Percentiles rank a stretch among this genome's conserved stretches.
Evolutionary conservation across 37 sponge, comb jelly and placozoan genomes (phyloP).

Genomic region (Tethya wilhelma): DNA sequence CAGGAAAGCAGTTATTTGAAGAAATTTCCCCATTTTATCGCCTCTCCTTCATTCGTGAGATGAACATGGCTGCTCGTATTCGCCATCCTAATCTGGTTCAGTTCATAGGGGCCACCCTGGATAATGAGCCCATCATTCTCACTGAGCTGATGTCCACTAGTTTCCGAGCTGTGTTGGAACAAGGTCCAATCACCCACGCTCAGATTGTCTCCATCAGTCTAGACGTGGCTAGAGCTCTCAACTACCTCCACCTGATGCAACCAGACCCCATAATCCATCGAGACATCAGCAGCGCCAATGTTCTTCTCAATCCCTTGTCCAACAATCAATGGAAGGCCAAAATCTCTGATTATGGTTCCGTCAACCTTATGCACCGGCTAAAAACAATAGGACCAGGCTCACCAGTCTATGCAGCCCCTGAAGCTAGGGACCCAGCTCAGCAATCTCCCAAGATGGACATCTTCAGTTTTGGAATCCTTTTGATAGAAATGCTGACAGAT

Average conservation of each 20-base stretch:
- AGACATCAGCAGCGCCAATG: conserved; percentile 79
- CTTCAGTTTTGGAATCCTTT: conserved; percentile 65
- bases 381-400: too few species aligned
- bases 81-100: conserved; percentile 75
- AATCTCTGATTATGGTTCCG: conserved; percentile 73
- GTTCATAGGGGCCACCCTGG: conserved; percentile 71
- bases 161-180: conserved; percentile 47
- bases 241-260: conserved; percentile 66
- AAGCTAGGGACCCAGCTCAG: too few species aligned
- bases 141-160: conserved; percentile 79
- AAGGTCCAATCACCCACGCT: conserved; percentile 24
- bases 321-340: conserved; percentile 62
- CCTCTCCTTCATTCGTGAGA: conserved; percentile 45
- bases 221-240: conserved; percentile 63
- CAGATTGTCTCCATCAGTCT: conserved; percentile 39
- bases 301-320: conserved; percentile 36
- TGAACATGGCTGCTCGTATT: conserved; percentile 58
- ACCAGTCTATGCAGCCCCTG: too few species aligned
- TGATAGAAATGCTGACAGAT: conserved; percentile 59
- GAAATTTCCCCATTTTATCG: conserved; percentile 57
- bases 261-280: conserved; percentile 83
- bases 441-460: too few species aligned
- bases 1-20: conserved; percentile 62
- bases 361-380: too few species aligned
- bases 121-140: conserved; percentile 54